These are phyloP conservation scores for Hemitrygon akajei DNA, from an alignment of 2,797 vertebrate species.

Conservation along the genomic window DNA sequence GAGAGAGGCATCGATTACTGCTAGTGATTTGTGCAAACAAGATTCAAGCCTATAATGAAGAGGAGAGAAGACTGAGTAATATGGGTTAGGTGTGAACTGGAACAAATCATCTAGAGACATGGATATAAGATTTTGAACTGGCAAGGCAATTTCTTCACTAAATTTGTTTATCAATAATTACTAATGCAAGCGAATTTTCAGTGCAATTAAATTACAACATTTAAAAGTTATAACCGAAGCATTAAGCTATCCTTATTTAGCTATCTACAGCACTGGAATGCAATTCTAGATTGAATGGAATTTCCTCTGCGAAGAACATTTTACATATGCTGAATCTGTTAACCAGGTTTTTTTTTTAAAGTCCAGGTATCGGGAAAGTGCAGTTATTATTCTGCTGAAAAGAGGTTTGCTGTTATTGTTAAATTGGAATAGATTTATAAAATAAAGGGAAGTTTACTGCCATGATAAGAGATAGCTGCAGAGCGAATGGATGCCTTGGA, in stretches of 20 bases:
- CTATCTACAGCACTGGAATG: not conserved
- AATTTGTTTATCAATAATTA: not conserved
- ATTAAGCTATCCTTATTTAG: not conserved
- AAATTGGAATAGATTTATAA: not conserved
- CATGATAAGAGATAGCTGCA: not conserved
- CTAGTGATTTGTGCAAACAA: too few relatives aligned
- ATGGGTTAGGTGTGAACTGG: too few relatives aligned
- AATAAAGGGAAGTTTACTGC: not conserved
- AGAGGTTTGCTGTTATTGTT: not conserved
- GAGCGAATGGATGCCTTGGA: not conserved
- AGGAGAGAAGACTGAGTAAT: too few relatives aligned
- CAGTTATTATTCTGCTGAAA: not conserved
- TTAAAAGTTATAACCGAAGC: not conserved
- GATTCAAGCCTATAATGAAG: too few relatives aligned
- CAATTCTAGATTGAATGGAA: not conserved
- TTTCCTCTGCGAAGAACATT: not conserved
- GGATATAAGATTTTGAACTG: too few relatives aligned
- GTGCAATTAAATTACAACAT: not conserved
- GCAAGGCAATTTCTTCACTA: not conserved
- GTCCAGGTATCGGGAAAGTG: not conserved
- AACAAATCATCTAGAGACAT: too few relatives aligned
- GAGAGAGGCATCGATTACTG: too few relatives aligned
- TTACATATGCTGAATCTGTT: not conserved
- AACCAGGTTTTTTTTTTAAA: not conserved
- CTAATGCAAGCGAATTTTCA: not conserved